A percentile compares a stretch with the other conserved stretches of the same genome.
Evolutionary conservation across 2,797 vertebrate genomes (phyloP).

Genomic region (Tokudaia tokunoshimensis): DNA sequence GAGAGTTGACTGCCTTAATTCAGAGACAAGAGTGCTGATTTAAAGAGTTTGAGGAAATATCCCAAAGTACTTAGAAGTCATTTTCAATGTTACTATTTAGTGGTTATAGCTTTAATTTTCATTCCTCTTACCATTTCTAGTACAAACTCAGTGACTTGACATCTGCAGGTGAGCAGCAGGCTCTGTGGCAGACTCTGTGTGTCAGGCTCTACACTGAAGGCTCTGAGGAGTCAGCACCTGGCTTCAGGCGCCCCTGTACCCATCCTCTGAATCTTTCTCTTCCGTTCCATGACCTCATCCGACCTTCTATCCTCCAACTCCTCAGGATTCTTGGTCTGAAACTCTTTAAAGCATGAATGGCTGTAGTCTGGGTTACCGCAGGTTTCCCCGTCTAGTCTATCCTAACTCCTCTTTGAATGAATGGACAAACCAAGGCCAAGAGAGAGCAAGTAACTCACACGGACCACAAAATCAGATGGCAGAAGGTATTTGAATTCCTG

Average conservation of each 20-base stretch:
- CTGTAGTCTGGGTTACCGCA: neutral
- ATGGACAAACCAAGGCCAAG: neutral
- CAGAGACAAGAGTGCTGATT: slow-evolving; percentile 26
- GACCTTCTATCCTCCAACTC: neutral
- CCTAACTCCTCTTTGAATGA: neutral
- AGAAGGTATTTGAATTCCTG: neutral
- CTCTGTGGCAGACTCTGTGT: too few species aligned
- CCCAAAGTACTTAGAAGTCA: neutral
- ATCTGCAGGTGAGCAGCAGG: neutral
- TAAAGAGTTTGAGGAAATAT: slow-evolving; percentile 12
- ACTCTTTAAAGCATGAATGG: neutral
- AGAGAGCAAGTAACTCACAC: neutral
- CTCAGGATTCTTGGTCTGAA: slow-evolving; percentile 31
- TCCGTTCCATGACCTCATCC: neutral
- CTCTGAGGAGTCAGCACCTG: neutral
- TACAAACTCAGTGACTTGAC: neutral
- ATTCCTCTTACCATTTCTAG: neutral
- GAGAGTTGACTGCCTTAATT: neutral
- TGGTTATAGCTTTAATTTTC: slow-evolving; percentile 5
- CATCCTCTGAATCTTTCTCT: neutral
- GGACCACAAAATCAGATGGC: neutral
- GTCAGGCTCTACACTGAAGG: too few species aligned
- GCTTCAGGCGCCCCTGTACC: neutral
- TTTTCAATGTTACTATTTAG: neutral
- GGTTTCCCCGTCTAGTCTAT: neutral